Conservation (phyloP, 2,797 vertebrate species). For the Propithecus deckenii region DNA sequence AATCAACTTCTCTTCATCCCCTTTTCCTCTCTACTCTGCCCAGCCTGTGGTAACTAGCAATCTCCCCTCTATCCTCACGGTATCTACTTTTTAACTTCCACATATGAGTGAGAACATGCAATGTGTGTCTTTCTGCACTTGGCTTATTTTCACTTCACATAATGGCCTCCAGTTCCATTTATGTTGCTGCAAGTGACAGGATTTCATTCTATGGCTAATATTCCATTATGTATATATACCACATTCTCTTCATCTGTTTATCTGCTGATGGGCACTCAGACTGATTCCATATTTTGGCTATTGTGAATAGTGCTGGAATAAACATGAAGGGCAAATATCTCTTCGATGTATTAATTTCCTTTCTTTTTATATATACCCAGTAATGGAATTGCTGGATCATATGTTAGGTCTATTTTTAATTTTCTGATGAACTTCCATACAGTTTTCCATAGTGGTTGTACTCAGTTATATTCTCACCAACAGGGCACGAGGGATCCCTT, state of each 20-base stretch:
- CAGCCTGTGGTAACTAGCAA: background rate
- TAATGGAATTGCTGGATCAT: background rate
- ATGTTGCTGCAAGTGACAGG: background rate
- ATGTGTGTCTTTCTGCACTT: background rate
- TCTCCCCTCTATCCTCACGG: background rate
- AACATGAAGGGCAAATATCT: background rate
- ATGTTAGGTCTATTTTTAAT: background rate
- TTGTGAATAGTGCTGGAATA: background rate
- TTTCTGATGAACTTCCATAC: background rate
- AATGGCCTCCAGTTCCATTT: background rate
- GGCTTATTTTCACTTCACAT: background rate
- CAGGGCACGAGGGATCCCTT: background rate
- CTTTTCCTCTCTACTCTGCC: background rate
- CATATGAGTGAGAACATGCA: background rate
- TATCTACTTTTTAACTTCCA: background rate
- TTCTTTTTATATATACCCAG: background rate
- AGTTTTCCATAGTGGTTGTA: background rate
- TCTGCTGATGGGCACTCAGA: background rate
- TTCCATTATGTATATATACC: background rate
- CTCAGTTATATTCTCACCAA: background rate
- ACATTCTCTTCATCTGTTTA: background rate
- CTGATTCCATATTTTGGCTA: background rate
- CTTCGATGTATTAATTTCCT: background rate
- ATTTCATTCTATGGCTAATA: background rate
- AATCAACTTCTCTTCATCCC: background rate